Conservation (phyloP, 2,113 vertebrate species). For the Athene noctua region DNA sequence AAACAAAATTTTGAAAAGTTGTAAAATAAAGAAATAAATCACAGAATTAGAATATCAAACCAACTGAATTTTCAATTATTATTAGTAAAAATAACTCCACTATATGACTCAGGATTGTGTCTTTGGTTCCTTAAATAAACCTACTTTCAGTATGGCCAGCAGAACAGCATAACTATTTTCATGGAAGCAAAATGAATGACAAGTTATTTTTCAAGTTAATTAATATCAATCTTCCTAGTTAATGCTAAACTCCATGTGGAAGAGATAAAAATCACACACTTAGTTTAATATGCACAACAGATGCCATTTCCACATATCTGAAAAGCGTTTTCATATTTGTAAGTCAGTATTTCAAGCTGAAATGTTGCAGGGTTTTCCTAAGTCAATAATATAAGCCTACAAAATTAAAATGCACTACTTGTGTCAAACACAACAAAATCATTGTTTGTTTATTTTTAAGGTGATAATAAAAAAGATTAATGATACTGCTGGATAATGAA, state of each 20-base stretch:
- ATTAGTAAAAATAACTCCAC: neutral
- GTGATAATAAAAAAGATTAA: slow-evolving; percentile 84
- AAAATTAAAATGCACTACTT: slow-evolving; percentile 80
- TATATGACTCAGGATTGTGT: neutral
- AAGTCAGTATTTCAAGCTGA: slow-evolving; percentile 65
- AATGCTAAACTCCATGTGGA: slow-evolving; percentile 50
- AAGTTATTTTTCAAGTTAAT: slow-evolving; percentile 62
- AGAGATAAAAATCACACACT: slow-evolving; percentile 61
- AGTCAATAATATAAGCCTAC: slow-evolving; percentile 65
- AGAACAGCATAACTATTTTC: neutral
- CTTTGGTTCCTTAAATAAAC: neutral
- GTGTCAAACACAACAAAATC: slow-evolving; percentile 78
- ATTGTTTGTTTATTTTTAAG: slow-evolving; percentile 83
- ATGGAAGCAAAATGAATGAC: slow-evolving; percentile 30
- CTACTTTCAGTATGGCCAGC: neutral
- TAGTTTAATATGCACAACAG: slow-evolving; percentile 72
- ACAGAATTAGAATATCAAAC: neutral
- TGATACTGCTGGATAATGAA: slow-evolving; percentile 76
- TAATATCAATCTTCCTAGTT: slow-evolving; percentile 58
- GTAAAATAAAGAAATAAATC: neutral
- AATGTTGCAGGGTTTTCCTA: slow-evolving; percentile 48
- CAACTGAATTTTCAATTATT: neutral
- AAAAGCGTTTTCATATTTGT: slow-evolving; percentile 61
- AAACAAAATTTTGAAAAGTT: neutral
- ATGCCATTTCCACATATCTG: slow-evolving; percentile 62